A percentile compares a stretch with the other conserved stretches of the same genome.
These are phyloP conservation scores for Aphelinus atriplicis DNA, from an alignment of 1,140 invertebrate genomes.

Conservation along the genomic window DNA sequence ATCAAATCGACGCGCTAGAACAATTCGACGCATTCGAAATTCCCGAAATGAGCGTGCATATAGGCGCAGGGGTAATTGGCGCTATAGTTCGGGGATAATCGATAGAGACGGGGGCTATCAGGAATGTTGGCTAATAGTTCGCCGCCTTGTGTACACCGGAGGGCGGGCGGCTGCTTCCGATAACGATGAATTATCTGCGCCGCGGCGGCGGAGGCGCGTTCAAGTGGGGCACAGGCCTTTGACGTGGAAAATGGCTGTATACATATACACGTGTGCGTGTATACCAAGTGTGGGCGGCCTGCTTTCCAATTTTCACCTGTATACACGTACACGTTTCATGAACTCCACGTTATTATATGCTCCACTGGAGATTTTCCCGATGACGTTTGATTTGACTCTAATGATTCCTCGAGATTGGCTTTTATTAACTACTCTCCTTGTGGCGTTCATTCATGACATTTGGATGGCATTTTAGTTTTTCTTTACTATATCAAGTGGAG, in stretches of 20 bases:
- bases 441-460: too few species aligned
- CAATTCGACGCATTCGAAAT: neutral
- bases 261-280: neutral
- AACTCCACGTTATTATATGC: too few species aligned
- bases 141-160: neutral
- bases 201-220: neutral
- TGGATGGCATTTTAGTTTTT: too few species aligned
- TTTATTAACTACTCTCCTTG: too few species aligned
- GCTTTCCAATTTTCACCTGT: too few species aligned
- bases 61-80: slow-evolving; percentile 22
- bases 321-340: too few species aligned
- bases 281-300: neutral
- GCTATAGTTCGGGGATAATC: slow-evolving; percentile 36
- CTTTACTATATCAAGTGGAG: too few species aligned
- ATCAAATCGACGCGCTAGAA: neutral
- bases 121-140: slow-evolving; percentile 47
- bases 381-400: too few species aligned
- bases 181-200: slow-evolving; percentile 41
- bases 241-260: neutral
- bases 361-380: too few species aligned
- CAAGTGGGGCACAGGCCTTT: slow-evolving; percentile 7
- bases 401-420: too few species aligned
- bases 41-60: neutral
- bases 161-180: slow-evolving; percentile 29
- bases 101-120: slow-evolving; percentile 41